Evolutionary conservation across 2,797 vertebrate species (phyloP), one percentile per base, ranked within the genome.

Genomic region (Bryconaethiops microstoma): DNA sequence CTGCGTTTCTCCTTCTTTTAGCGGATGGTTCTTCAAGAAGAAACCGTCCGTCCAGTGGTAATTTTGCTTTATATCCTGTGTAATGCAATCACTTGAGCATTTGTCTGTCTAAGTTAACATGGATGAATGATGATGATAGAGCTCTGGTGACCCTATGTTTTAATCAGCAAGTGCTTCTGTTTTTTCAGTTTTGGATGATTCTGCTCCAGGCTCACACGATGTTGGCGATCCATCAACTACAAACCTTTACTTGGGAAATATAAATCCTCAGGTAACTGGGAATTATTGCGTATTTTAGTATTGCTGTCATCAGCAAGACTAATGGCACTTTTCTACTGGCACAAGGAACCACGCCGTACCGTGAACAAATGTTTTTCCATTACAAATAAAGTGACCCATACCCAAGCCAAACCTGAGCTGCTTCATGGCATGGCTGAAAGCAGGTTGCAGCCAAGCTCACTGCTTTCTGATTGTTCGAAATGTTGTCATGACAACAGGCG

Each of bases 11-110:
- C 92, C 79, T 92, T 89, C 91, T 92, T 94, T 94, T 91, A 98
- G 97, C 95, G 95, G 97, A 99, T 95, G 95, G 96, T 88, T 97
- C 96, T 93, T 99, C 97, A 92, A 94, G 97, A 96, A 96, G 97
- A 96, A 99, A 97, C 95, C 94, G 96, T 96, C 96, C 96, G 67
- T 97, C 96, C 94, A 97, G 97, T 97, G 95, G 97, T 98, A 98
- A 97, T 96, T 93, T 90, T 89, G 87, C 89, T 89, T 92, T 90
- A 91, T 85, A 92, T 92, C 89, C 70, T 85, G 88, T 92, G 90
- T 84, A 75, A 78, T 87, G 82, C 88, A 77, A 72, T 85, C 57
- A 12, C 64, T 23, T 70, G 55, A 80, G 19, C 64, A 48, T 82
- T 80, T 57, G 59, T 21, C 59, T 72, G 74, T 78, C 21, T 65